Evolutionary conservation across 2,888 invertebrate genomes (phyloP), one percentile per base, ranked within the genome.

Genomic region (Hypercompe scribonia): DNA sequence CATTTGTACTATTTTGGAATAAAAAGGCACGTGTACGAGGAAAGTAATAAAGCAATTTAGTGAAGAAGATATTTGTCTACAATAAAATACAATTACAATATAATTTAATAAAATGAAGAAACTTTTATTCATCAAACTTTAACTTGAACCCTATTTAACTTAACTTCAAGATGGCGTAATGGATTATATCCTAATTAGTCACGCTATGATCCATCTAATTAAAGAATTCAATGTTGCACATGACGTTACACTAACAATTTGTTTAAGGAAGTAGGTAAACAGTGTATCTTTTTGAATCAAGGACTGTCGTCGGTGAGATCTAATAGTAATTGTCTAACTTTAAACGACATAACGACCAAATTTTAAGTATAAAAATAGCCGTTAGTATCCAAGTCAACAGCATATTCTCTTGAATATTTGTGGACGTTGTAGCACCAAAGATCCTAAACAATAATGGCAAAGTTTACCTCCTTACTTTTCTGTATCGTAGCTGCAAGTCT

Each of bases 401-500:
- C 65, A 71, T 71, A 69, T n/a, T 63, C 54, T 64, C 36, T n/a
- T 63, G 31, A 39, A 66, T n/a, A 66, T 33, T 74, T 65, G 68
- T 66, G 84, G 81, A n/a, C 61, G 78, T 73, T 72, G 61, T 28
- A 33, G 76, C 66, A 33, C 61, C 73, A 80, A 76, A 74, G 46
- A 61, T 31, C 18, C 11, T 61, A 18, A 31, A 34, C 36, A 66
- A 78, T 78, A n/a, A 82, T 82, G 84, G 73, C 75, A 65, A 82
- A 80, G 76, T 70, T 80, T 42, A 78, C 64, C 46, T 75, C 74
- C 15, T 33, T 84, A 24, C 36, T 82, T 50, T 70, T 85, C n/a
- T 83, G 75, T 68, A 65, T 83, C 65, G 72, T 85, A 69, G 85
- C 84, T 72, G 79, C 76, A 0, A 81, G 85, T 70, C n/a, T 84